phyloP scores from a whole-genome alignment of 2,113 vertebrate genomes.

The Nothobranchius furzeri region DNA sequence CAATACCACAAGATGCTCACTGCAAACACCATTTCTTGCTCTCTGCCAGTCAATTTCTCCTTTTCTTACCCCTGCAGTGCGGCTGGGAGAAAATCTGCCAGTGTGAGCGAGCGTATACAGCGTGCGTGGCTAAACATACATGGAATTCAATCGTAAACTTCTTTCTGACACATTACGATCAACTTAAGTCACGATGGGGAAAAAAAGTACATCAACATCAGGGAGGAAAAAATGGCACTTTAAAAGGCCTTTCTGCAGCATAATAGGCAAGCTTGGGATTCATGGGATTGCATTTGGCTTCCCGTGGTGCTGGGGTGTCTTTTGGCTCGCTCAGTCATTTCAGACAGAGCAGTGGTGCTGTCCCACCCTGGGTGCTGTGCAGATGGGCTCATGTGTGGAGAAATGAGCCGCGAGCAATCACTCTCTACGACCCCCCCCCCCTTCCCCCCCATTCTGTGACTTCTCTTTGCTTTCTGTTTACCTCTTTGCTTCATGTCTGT shows the following conservation, averaged over 20 bases:
- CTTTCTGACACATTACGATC: slow-evolving; percentile 72
- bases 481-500: slow-evolving; percentile 55
- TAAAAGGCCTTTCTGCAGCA: slow-evolving; percentile 75
- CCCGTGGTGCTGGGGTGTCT: slow-evolving; percentile 76
- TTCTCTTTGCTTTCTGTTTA: slow-evolving; percentile 67
- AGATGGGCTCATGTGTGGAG: slow-evolving; percentile 83
- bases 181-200: slow-evolving; percentile 74
- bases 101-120: neutral
- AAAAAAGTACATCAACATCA: slow-evolving; percentile 77
- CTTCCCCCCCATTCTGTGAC: slow-evolving; percentile 23
- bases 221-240: slow-evolving; percentile 66
- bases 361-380: slow-evolving; percentile 81
- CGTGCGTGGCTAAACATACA: slow-evolving; percentile 40
- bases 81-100: slow-evolving; percentile 25
- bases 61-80: slow-evolving; percentile 62
- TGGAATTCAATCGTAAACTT: slow-evolving; percentile 41
- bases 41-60: slow-evolving; percentile 72
- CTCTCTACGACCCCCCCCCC: slow-evolving; percentile 43
- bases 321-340: slow-evolving; percentile 78
- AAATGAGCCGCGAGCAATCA: slow-evolving; percentile 82
- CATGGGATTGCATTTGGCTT: slow-evolving; percentile 80
- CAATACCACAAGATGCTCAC: slow-evolving; percentile 81
- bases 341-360: slow-evolving; percentile 74
- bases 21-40: slow-evolving; percentile 78
- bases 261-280: slow-evolving; percentile 77